Evolutionary conservation across 2,888 invertebrate species (phyloP).

Genomic region (Entomobrya proxima): DNA sequence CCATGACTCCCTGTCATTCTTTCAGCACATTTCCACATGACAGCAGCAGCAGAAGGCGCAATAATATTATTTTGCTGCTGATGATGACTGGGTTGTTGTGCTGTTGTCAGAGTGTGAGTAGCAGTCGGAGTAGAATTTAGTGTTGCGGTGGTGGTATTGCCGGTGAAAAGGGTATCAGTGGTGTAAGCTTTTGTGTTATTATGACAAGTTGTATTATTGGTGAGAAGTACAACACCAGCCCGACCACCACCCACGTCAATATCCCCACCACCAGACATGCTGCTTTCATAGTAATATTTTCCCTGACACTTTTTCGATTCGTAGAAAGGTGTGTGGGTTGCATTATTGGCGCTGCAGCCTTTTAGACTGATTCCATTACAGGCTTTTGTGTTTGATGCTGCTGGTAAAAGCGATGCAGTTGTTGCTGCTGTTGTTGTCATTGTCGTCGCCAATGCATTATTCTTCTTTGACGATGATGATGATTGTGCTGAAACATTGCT

Average conservation of each 20-base stretch:
- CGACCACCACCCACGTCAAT: constrained; percentile 40
- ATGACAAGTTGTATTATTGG: constrained; percentile 28
- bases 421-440: neutral
- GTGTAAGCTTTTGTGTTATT: neutral
- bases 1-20: constrained; percentile 71
- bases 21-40: constrained; percentile 74
- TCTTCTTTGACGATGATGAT: neutral
- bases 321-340: neutral
- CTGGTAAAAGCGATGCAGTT: neutral
- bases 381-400: neutral
- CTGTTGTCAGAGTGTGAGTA: neutral
- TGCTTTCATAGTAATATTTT: neutral
- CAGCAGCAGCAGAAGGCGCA: constrained; percentile 69
- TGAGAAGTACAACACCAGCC: constrained; percentile 19
- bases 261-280: neutral
- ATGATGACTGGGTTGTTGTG: constrained; percentile 2
- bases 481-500: neutral
- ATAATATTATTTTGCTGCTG: neutral
- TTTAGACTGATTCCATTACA: neutral
- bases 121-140: neutral
- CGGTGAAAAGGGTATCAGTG: neutral
- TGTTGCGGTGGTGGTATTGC: neutral
- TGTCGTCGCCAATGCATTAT: neutral
- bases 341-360: neutral
- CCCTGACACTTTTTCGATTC: neutral